These are phyloP conservation scores for Pyrocephalus nanus DNA, from an alignment of 2,797 vertebrate species.

Conservation along the genomic window DNA sequence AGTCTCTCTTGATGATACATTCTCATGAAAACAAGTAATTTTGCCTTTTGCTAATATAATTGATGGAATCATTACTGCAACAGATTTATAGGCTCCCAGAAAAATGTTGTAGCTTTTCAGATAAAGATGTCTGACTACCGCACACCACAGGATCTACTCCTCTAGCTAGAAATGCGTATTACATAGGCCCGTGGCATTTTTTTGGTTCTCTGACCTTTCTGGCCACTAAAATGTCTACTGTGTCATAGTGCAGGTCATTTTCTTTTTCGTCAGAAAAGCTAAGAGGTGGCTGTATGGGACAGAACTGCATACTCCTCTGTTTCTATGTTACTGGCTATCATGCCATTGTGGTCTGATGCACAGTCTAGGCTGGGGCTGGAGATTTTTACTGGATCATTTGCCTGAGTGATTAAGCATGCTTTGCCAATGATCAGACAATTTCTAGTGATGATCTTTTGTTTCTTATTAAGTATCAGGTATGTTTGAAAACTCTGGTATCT, in stretches of 20 bases:
- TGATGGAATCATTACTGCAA: not conserved
- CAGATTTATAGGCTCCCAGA: not conserved
- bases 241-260: not conserved
- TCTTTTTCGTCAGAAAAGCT: not conserved
- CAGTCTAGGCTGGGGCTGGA: not conserved
- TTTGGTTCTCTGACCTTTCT: not conserved
- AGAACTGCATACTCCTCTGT: not conserved
- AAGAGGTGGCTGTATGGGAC: not conserved
- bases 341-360: not conserved
- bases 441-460: not conserved
- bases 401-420: not conserved
- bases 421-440: not conserved
- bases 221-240: not conserved
- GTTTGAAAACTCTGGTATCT: not conserved
- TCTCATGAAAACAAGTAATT: not conserved
- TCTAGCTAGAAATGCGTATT: not conserved
- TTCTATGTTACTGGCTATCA: not conserved
- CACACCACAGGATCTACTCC: not conserved
- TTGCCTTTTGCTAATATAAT: not conserved
- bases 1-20: not conserved
- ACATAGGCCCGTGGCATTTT: accelerated
- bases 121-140: not conserved
- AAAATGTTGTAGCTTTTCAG: not conserved
- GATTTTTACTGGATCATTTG: not conserved
- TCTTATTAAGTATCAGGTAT: not conserved